A percentile compares a stretch with the other conserved stretches of the same genome.
Conservation (phyloP, 2,797 vertebrate species). For the Epinephelus coioides region DNA sequence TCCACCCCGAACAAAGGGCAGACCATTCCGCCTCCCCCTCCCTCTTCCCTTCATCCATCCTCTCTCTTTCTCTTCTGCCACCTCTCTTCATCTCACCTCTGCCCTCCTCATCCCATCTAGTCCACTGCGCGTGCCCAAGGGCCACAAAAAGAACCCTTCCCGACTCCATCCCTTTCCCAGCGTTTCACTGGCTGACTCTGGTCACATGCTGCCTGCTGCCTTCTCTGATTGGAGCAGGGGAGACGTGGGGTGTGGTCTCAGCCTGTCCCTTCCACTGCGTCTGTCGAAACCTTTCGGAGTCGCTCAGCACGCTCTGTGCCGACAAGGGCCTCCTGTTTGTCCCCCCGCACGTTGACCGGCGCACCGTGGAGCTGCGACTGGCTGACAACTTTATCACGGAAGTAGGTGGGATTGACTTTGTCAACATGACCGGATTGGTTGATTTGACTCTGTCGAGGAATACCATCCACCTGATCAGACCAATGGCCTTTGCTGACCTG, state of each 20-base stretch:
- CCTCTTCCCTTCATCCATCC: conserved; percentile 50
- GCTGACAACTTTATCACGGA: conserved; percentile 95
- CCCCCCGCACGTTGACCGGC: conserved; percentile 92
- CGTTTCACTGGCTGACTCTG: conserved; percentile 83
- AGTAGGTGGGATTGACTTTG: conserved; percentile 90
- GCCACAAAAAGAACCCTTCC: conserved; percentile 62
- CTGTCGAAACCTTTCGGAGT: conserved; percentile 94
- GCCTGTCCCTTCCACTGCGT: conserved; percentile 94
- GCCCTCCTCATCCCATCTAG: conserved; percentile 62
- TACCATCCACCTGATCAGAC: conserved; percentile 90
- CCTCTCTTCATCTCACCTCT: conserved; percentile 59
- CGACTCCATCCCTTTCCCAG: conserved; percentile 57
- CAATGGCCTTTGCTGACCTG: conserved; percentile 91
- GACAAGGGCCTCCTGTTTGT: conserved; percentile 95
- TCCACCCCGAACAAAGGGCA: conserved; percentile 58
- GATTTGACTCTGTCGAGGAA: conserved; percentile 94
- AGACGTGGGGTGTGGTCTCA: conserved; percentile 89
- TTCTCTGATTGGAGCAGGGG: conserved; percentile 84
- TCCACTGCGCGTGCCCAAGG: conserved; percentile 72
- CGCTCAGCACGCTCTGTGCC: conserved; percentile 94
- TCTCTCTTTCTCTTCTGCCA: conserved; percentile 55
- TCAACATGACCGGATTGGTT: conserved; percentile 94
- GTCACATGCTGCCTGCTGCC: conserved; percentile 85
- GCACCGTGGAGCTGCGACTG: conserved; percentile 93
- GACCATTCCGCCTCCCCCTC: conserved; percentile 43